A percentile compares a stretch with the other conserved stretches of the same genome.
Evolutionary conservation across 2,113 vertebrate species (phyloP).

Genomic region (Emydocephalus ijimae): DNA sequence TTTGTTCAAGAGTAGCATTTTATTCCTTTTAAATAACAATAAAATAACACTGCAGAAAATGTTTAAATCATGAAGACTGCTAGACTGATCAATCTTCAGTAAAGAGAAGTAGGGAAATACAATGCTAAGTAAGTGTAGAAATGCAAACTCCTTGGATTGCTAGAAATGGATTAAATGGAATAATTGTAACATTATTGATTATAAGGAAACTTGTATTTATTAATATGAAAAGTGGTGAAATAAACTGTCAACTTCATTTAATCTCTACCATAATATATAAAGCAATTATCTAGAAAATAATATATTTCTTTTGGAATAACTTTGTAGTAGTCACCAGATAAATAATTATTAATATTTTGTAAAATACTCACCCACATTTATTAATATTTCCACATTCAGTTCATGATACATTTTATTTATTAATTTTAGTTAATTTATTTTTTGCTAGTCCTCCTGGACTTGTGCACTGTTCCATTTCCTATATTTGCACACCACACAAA

Average conservation of each 20-base stretch:
- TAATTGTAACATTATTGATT: neutral
- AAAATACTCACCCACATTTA: neutral
- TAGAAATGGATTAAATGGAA: conserved; percentile 14
- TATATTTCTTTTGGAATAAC: neutral
- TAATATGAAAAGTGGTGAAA: neutral
- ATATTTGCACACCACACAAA: neutral
- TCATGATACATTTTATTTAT: neutral
- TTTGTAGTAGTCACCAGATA: neutral
- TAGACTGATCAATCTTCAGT: conserved; percentile 27
- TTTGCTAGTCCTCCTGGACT: neutral
- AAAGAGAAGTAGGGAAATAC: conserved; percentile 24
- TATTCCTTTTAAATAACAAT: conserved; percentile 26
- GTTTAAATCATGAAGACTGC: conserved; percentile 22
- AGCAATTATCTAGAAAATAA: neutral
- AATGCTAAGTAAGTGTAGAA: neutral
- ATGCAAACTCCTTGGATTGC: neutral
- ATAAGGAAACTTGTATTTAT: neutral
- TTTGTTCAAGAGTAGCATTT: conserved; percentile 28
- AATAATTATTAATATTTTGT: neutral
- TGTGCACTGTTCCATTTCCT: neutral
- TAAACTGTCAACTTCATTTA: neutral
- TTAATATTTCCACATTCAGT: neutral
- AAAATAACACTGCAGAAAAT: conserved; percentile 22
- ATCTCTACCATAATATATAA: neutral
- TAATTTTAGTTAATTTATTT: neutral